These are phyloP conservation scores for Saccopteryx bilineata DNA, from an alignment of 2,113 vertebrate genomes.

Conservation along the genomic window DNA sequence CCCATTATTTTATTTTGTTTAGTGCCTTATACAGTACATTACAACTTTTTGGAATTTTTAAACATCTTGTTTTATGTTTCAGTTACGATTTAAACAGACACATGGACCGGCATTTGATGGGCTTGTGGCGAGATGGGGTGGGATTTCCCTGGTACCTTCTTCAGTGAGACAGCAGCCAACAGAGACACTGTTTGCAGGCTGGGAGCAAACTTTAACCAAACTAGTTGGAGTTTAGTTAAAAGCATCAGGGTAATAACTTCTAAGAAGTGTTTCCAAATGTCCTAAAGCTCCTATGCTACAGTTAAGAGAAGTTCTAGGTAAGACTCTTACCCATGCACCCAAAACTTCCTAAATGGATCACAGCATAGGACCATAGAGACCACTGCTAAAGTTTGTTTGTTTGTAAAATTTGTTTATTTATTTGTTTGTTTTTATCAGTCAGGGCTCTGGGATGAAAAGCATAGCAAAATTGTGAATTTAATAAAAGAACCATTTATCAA, in stretches of 20 bases:
- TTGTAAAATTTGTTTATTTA: background rate
- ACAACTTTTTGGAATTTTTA: background rate
- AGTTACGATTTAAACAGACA: background rate
- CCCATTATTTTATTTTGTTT: background rate
- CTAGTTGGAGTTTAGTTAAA: background rate
- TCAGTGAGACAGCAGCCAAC: background rate
- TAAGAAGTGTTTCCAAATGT: background rate
- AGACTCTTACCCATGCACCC: background rate
- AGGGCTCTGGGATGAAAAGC: background rate
- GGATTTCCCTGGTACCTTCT: background rate
- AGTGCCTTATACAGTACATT: background rate
- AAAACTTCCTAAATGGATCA: background rate
- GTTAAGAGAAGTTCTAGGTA: background rate
- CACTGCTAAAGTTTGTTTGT: background rate
- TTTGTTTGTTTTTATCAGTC: background rate
- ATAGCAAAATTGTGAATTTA: background rate
- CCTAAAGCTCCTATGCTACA: background rate
- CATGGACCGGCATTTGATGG: background rate
- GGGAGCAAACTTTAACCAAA: background rate
- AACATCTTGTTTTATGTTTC: background rate
- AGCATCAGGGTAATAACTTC: background rate
- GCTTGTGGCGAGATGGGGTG: background rate
- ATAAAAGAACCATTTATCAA: background rate
- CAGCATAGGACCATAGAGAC: fast-evolving
- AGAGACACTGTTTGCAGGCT: background rate